Base-by-base conservation (phyloP, 1,140 invertebrate species). In the Orussus abietinus region DNA sequence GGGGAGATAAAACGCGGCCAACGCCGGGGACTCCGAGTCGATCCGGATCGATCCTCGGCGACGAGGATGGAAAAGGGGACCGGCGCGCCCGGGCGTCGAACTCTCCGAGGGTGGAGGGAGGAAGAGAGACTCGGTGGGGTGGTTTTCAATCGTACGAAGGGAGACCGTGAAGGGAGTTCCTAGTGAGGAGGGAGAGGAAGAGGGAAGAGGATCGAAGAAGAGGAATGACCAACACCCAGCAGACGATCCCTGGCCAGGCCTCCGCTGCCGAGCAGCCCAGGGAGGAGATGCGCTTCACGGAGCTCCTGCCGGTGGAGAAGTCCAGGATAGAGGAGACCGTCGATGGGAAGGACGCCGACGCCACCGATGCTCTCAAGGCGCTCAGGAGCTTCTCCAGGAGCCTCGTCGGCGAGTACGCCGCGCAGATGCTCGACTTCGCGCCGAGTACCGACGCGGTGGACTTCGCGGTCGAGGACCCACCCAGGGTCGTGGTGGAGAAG, bases 221-320 rank as follows among this genome's bases (percentile, higher is more conserved):
- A 38, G 49, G 43, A 36, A 64, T 64, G 61, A 55, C 59, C 2
- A 62, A 59, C 38, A 49, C 50, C n/a, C 54, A 57, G 11, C 45
- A 61, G 9, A 51, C 38, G 3, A 28, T 47, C 9, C 25, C 43
- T 17, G 51, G 18, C 10, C 45, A 50, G 21, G 38, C 55, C 28
- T 42, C 35, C 5, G 55, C 5, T 12, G 28, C 42, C 5, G 59
- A 63, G 6, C 48, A 50, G 17, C 31, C 32, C 12, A 57, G 58
- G 18, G 66, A 72, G 9, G 64, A 65, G 11, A 42, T 72, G 11
- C 57, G 72, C 6, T 33, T 72, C 7, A 74, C 71, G 3, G 71
- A 74, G 42, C 37, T 74, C 7, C 31, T 61, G 5, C 71, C 71
- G 0, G 69, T 74, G 3, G 54, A 69, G 22, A 67, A 66, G 10